phyloP scores from a whole-genome alignment of 1,140 invertebrate species.

The Cotesia typhae region DNA sequence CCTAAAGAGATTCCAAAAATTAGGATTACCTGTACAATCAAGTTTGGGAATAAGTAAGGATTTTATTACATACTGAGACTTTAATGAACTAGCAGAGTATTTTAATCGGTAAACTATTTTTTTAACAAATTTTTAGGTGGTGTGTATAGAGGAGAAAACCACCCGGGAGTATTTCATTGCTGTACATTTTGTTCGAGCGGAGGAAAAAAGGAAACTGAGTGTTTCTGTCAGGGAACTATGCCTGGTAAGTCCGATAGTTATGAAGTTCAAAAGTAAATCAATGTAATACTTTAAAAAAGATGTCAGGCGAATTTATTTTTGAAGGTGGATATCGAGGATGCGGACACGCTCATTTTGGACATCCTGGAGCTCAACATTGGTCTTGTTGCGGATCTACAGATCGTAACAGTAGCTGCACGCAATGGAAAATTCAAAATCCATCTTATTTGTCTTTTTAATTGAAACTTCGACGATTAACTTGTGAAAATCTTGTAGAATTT shows the following conservation, averaged over 20 bases:
- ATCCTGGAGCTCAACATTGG: conserved; percentile 81
- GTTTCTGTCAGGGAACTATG: conserved; percentile 78
- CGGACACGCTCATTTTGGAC: conserved; percentile 80
- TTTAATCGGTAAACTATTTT: neutral
- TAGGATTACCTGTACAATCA: conserved; percentile 45
- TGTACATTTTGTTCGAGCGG: conserved; percentile 84
- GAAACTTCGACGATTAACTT: conserved; percentile 45
- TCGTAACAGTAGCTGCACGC: conserved; percentile 51
- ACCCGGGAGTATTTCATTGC: conserved; percentile 79
- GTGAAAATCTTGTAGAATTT: neutral
- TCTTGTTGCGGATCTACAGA: conserved; percentile 76
- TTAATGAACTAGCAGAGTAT: too few relatives aligned
- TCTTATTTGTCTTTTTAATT: conserved; percentile 52
- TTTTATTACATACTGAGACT: too few relatives aligned
- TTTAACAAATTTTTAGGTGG: conserved; percentile 45
- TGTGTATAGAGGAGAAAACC: conserved; percentile 56
- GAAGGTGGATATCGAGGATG: conserved; percentile 78
- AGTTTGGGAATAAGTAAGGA: neutral
- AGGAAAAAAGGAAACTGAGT: conserved; percentile 73
- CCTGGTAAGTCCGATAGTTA: conserved; percentile 59
- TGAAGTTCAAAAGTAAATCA: neutral
- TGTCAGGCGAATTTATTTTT: conserved; percentile 33
- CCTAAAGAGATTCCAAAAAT: conserved; percentile 70
- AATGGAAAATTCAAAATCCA: conserved; percentile 17
- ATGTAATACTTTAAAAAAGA: too few relatives aligned